phyloP scores from a whole-genome alignment of 2,113 vertebrate genomes.

The Sprattus sprattus region DNA sequence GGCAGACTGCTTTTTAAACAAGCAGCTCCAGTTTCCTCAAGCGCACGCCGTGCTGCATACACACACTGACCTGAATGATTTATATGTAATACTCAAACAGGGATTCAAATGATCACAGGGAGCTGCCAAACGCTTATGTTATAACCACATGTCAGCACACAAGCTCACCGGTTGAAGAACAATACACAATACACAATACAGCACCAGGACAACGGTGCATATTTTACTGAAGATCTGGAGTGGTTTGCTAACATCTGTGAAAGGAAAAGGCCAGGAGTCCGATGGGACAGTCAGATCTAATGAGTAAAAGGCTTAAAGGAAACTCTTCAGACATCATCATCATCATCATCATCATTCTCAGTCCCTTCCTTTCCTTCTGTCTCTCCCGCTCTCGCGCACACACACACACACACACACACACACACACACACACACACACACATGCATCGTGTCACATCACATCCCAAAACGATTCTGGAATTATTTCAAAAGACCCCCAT shows the following conservation, averaged over 20 bases:
- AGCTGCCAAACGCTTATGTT: neutral
- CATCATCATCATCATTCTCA: too few relatives aligned
- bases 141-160: neutral
- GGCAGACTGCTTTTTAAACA: neutral
- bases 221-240: neutral
- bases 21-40: neutral
- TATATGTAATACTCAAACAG: neutral
- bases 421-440: neutral
- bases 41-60: neutral
- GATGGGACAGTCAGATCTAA: neutral
- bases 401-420: neutral
- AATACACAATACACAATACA: too few relatives aligned
- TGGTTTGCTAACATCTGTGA: neutral
- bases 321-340: neutral
- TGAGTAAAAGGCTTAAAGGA: neutral
- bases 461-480: neutral
- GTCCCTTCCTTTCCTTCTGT: neutral
- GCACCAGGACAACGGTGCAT: neutral
- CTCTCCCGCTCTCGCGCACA: neutral
- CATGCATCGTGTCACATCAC: neutral
- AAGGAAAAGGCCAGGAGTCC: neutral
- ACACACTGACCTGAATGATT: neutral
- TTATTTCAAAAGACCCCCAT: neutral
- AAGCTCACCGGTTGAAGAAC: neutral
- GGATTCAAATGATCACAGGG: slow-evolving; percentile 1